Conservation (phyloP, 2,113 vertebrate species). For the Microcebus griseorufus region DNA sequence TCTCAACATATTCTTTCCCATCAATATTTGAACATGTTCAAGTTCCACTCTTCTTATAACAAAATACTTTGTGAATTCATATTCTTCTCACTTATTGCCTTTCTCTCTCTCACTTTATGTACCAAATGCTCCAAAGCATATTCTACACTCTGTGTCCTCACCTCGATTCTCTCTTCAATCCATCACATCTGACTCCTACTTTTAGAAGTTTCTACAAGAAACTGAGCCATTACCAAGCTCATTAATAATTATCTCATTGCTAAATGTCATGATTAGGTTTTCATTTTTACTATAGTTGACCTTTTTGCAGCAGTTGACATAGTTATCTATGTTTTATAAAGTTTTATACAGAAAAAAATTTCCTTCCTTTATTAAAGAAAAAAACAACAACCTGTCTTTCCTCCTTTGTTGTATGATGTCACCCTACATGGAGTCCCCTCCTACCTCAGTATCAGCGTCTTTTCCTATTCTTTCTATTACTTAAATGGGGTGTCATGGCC, state of each 20-base stretch:
- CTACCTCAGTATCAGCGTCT: not conserved
- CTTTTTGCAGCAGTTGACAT: not conserved
- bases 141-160: not conserved
- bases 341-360: too few species aligned
- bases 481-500: not conserved
- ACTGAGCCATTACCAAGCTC: not conserved
- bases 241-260: not conserved
- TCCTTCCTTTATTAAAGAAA: not conserved
- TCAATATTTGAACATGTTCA: not conserved
- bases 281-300: not conserved
- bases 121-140: not conserved
- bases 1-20: not conserved
- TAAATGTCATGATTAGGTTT: not conserved
- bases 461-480: not conserved
- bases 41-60: not conserved
- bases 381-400: not conserved
- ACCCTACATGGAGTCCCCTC: not conserved
- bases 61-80: not conserved
- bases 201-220: not conserved
- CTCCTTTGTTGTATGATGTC: not conserved
- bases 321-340: not conserved
- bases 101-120: not conserved
- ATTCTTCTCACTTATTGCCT: not conserved
- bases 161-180: not conserved
- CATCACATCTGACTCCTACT: not conserved